These are phyloP conservation scores for Mormyrus lacerda DNA, from an alignment of 2,113 vertebrate species.

Conservation along the genomic window DNA sequence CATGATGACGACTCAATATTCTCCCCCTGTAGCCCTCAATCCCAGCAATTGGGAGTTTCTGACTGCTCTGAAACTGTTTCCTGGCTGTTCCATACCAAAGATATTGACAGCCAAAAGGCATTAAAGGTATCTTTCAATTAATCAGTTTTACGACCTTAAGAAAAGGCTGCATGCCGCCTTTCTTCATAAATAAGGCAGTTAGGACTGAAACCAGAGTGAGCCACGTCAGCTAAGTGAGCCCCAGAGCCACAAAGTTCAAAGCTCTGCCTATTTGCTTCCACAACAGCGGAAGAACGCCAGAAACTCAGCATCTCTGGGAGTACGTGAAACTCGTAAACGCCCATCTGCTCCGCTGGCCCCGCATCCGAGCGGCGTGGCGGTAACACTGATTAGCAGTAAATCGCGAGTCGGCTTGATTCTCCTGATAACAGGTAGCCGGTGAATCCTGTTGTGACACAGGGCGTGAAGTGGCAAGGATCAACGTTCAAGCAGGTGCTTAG, in stretches of 20 bases:
- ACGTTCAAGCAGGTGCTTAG: not conserved
- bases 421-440: not conserved
- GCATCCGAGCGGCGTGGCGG: not conserved
- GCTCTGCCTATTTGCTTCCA: not conserved
- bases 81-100: not conserved
- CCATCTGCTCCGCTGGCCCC: not conserved
- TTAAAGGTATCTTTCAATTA: conserved; percentile 4
- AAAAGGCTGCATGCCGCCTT: not conserved
- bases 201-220: not conserved
- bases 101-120: not conserved
- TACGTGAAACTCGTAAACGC: not conserved
- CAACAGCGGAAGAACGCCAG: not conserved
- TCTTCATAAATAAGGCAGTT: not conserved
- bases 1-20: no score
- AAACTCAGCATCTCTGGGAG: not conserved
- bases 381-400: not conserved
- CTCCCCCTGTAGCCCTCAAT: not conserved
- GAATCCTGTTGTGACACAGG: not conserved
- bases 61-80: not conserved
- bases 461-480: not conserved
- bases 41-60: not conserved
- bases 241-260: not conserved
- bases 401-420: not conserved
- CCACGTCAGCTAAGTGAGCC: not conserved
- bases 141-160: not conserved